Conservation (phyloP, 2,113 vertebrate genomes). For the Phyllopteryx taeniolatus region DNA sequence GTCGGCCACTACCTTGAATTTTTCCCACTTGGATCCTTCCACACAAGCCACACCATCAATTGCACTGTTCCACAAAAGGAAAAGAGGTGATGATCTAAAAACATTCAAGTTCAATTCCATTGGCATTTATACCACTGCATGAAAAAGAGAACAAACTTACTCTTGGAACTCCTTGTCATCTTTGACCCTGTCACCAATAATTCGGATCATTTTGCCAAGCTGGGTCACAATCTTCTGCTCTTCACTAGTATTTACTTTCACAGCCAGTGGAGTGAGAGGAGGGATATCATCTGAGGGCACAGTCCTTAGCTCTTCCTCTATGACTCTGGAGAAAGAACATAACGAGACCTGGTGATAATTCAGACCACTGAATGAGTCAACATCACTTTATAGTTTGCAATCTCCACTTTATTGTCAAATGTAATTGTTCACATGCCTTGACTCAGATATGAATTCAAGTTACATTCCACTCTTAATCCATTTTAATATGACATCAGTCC, state of each 20-base stretch:
- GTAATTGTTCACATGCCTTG: no score
- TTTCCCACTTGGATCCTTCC: slow-evolving; percentile 5
- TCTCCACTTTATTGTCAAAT: not conserved
- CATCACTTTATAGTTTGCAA: not conserved
- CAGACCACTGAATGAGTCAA: not conserved
- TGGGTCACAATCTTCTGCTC: slow-evolving; percentile 44
- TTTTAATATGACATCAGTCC: no score
- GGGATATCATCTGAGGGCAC: slow-evolving; percentile 18
- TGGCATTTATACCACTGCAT: not conserved
- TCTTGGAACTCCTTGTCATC: slow-evolving; percentile 44
- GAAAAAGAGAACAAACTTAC: slow-evolving; percentile 32
- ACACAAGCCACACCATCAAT: slow-evolving; percentile 30
- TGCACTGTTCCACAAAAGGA: slow-evolving; percentile 14
- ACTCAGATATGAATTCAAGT: no score
- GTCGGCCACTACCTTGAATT: slow-evolving; percentile 26
- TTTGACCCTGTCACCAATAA: slow-evolving; percentile 38
- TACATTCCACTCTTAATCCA: no score
- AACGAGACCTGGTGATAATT: not conserved
- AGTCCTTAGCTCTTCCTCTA: slow-evolving; percentile 42
- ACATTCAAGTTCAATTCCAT: not conserved
- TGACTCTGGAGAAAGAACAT: slow-evolving; percentile 35
- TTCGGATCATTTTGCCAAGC: slow-evolving; percentile 39
- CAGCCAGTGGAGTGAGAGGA: slow-evolving; percentile 6
- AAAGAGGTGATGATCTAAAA: not conserved
- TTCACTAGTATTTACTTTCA: slow-evolving; percentile 12